Conservation (phyloP, 1,140 invertebrate species). For the Brachionus sp. region DNA sequence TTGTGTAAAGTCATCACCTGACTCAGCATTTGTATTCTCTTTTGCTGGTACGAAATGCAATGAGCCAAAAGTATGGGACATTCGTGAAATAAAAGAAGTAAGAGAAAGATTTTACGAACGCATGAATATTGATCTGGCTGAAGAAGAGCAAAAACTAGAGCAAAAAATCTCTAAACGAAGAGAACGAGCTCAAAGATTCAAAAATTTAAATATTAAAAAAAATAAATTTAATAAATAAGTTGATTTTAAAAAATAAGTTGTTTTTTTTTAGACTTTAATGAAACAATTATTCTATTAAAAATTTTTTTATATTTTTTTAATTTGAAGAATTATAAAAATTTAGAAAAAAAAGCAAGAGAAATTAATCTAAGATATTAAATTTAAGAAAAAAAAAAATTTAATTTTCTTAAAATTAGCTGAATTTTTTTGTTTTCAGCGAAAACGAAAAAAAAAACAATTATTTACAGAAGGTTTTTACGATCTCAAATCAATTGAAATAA, state of each 20-base stretch:
- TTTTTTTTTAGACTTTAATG: background rate
- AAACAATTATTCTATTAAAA: background rate
- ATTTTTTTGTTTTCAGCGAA: background rate
- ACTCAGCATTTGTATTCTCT: conserved; percentile 31
- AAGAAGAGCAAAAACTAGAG: background rate
- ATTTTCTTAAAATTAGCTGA: background rate
- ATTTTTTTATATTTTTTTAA: background rate
- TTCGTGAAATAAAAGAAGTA: conserved; percentile 30
- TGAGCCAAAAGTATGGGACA: conserved; percentile 35
- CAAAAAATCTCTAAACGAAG: background rate
- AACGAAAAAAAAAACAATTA: background rate
- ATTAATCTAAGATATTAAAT: background rate
- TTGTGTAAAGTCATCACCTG: background rate
- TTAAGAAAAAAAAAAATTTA: background rate
- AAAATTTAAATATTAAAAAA: background rate
- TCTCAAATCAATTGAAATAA: background rate
- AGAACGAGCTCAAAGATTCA: background rate
- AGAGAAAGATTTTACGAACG: background rate
- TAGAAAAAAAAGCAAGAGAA: background rate
- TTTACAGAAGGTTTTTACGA: background rate
- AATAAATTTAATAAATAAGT: background rate
- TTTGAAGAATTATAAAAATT: background rate
- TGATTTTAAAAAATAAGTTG: background rate
- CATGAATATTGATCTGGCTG: background rate
- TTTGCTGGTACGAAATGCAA: background rate